Evolutionary conservation across 2,888 invertebrate genomes (phyloP), one percentile per base, ranked within the genome.

Genomic region (Tenthredo notha): DNA sequence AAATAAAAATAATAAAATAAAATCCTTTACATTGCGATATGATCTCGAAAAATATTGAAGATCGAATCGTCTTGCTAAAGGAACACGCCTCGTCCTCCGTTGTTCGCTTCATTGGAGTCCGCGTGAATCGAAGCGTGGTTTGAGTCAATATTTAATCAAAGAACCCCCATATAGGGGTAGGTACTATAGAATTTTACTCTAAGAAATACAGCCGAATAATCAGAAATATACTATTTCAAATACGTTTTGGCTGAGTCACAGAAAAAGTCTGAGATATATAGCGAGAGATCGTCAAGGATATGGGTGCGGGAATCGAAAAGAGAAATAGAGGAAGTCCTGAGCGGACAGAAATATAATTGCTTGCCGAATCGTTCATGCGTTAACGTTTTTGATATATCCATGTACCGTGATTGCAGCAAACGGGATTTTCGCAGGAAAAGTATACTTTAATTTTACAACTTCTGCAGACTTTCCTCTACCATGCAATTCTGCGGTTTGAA

Each of bases 381-480:
- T 88, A 92, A 90, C 86, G 90, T 91, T 91, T 92, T 91, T 91
- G 90, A 92, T 92, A 91, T 90, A 88, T 84, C 88, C 88, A 40
- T 54, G 40, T 78, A 80, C 77, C 37, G n/a, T 91, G 92, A 92
- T 92, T 91, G 91, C 91, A 90, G 91, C 91, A 90, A 91, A 91
- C 91, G 91, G 88, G 91, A 92, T 92, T 92, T 92, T 86, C 90
- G 7, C 6, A 7, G 85, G 87, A 89, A 89, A 90, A 91, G 91
- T 18, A 88, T 88, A 89, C 77, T 77, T 50, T 29, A 54, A 43
- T 77, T 50, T 77, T 29, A 33, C 33, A 50, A 50, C 54, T 77
- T 18, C 50, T n/a, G n/a, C n/a, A 1, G n/a, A 50, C 18, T 77
- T 72, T n/a, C 54, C 29, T 33, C 25, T 1, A 54, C 50, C 4